Conservation (phyloP, 2,888 invertebrate species). For the Nebria brevicollis region DNA sequence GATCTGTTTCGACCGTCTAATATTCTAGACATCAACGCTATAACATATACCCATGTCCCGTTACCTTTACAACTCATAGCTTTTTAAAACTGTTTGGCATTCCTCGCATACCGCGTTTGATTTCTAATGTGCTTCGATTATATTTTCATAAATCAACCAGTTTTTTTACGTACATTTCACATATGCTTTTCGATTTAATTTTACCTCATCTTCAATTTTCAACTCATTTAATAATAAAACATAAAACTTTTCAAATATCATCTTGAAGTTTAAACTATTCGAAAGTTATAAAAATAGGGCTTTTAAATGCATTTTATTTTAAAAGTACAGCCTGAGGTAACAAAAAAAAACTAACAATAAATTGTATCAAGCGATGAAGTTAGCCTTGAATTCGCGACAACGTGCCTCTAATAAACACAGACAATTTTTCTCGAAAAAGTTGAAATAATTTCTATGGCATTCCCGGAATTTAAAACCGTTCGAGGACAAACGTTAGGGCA, state of each 20-base stretch:
- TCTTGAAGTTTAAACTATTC: too few species aligned
- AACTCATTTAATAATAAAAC: too few species aligned
- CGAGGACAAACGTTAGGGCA: too few species aligned
- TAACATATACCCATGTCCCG: background rate
- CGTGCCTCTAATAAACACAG: too few species aligned
- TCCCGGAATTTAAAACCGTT: too few species aligned
- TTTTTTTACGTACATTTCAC: background rate
- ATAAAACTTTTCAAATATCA: too few species aligned
- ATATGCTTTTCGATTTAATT: background rate
- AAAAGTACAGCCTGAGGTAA: background rate
- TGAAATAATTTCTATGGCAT: background rate
- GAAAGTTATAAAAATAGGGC: too few species aligned
- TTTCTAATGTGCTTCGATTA: background rate
- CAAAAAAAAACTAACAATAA: background rate
- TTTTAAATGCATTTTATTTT: background rate
- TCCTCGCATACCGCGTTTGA: background rate
- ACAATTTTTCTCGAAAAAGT: background rate
- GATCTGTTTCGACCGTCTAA: background rate
- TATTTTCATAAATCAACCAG: background rate
- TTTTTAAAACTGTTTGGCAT: background rate
- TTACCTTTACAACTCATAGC: background rate
- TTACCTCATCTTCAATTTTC: background rate
- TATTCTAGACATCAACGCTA: background rate
- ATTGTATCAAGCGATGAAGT: background rate
- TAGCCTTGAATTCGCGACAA: background rate